Percentiles rank a stretch among this genome's conserved stretches.
Evolutionary conservation across 2,888 invertebrate genomes (phyloP).

Genomic region (Rhagophthalmus giganteus): DNA sequence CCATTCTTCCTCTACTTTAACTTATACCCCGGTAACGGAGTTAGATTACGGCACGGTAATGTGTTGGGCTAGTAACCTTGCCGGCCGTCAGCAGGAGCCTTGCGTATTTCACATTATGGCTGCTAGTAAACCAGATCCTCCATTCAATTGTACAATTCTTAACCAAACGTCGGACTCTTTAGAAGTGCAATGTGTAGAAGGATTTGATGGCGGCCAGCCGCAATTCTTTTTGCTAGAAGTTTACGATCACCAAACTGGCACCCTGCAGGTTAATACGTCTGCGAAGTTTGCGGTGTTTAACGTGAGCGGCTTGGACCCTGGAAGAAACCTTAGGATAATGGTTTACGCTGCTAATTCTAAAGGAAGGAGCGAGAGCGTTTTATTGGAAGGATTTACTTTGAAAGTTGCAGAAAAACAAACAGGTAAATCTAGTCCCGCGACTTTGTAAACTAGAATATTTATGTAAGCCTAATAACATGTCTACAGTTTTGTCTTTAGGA

Average conservation of each 20-base stretch:
- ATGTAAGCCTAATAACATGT: slow-evolving; percentile 6
- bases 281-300: slow-evolving; percentile 74
- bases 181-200: slow-evolving; percentile 71
- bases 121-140: slow-evolving; percentile 77
- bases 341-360: slow-evolving; percentile 83
- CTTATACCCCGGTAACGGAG: slow-evolving; percentile 75
- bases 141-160: slow-evolving; percentile 73
- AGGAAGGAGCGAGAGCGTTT: slow-evolving; percentile 75
- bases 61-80: slow-evolving; percentile 73
- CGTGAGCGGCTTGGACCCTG: slow-evolving; percentile 76
- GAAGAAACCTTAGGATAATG: slow-evolving; percentile 74
- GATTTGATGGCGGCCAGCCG: slow-evolving; percentile 78
- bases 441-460: slow-evolving; percentile 10
- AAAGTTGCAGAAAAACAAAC: slow-evolving; percentile 78
- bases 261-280: slow-evolving; percentile 69
- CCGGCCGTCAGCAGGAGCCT: slow-evolving; percentile 72
- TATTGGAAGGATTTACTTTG: slow-evolving; percentile 72
- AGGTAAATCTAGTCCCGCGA: slow-evolving; percentile 58
- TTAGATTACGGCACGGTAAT: slow-evolving; percentile 76
- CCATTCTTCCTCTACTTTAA: slow-evolving; percentile 66
- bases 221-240: slow-evolving; percentile 76
- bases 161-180: slow-evolving; percentile 80
- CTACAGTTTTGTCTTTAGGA: slow-evolving; percentile 54
- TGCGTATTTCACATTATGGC: slow-evolving; percentile 76
- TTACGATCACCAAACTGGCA: slow-evolving; percentile 66